A percentile compares a stretch with the other conserved stretches of the same genome.
phyloP scores from a whole-genome alignment of 2,113 vertebrate species.

The Neotragus moschatus region DNA sequence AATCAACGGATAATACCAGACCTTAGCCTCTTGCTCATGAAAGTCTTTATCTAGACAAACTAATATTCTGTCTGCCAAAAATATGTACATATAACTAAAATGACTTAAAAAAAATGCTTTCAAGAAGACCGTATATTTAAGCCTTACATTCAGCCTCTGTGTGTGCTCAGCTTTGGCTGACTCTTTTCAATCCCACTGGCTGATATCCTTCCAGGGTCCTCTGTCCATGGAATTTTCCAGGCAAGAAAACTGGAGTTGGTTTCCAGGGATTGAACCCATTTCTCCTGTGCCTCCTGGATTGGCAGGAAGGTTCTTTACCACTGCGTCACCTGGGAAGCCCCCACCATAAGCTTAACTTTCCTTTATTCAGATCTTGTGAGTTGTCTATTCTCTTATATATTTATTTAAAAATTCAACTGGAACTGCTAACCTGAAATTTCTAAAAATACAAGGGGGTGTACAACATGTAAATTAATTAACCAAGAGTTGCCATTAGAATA shows the following conservation, averaged over 20 bases:
- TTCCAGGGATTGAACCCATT: not conserved
- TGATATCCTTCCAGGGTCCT: rapidly evolving
- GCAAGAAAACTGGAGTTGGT: not conserved
- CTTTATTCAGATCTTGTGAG: not conserved
- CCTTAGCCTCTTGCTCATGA: not conserved
- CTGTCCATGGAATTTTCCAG: not conserved
- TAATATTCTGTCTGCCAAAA: not conserved
- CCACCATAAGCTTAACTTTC: not conserved
- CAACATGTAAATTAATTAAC: not conserved
- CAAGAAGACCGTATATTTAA: not conserved
- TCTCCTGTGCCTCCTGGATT: not conserved
- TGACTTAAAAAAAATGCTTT: not conserved
- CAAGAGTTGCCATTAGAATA: not conserved
- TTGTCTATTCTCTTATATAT: not conserved
- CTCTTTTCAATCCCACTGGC: not conserved
- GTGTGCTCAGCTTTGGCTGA: not conserved
- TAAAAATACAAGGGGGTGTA: not conserved
- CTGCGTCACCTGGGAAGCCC: not conserved
- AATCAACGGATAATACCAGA: not conserved
- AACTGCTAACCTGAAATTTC: not conserved
- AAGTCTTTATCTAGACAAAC: not conserved
- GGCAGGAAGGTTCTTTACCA: not conserved
- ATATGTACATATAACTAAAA: not conserved
- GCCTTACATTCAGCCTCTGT: not conserved
- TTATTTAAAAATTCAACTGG: not conserved